Evolutionary conservation across 2,113 vertebrate genomes (phyloP).

Genomic region (Oncorhynchus gorbuscha): DNA sequence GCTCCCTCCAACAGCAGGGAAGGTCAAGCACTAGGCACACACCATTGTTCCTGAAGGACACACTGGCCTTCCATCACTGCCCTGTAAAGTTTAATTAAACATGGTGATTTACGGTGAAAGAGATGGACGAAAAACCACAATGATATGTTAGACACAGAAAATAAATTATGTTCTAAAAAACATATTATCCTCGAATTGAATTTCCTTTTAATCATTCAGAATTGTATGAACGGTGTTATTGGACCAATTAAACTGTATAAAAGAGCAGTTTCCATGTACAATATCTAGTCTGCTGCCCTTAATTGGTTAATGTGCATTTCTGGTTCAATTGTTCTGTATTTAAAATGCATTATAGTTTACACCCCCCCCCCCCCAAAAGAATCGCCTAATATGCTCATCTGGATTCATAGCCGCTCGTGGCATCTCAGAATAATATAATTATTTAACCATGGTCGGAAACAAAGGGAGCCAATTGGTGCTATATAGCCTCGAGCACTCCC

Average conservation of each 20-base stretch:
- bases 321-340: not conserved
- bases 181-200: too few species aligned
- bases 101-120: slow-evolving; percentile 31
- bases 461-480: too few species aligned
- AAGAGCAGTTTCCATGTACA: not conserved
- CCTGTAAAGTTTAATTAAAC: slow-evolving; percentile 38
- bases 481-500: slow-evolving; percentile 12
- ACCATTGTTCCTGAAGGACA: slow-evolving; percentile 13
- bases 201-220: too few species aligned
- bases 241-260: not conserved
- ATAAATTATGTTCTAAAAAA: too few species aligned
- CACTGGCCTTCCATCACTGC: slow-evolving; percentile 10
- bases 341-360: not conserved
- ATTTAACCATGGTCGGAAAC: too few species aligned
- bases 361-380: not conserved
- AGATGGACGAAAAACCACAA: not conserved
- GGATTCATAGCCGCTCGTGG: slow-evolving; percentile 42
- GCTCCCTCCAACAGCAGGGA: not conserved
- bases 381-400: slow-evolving; percentile 49
- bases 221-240: not conserved
- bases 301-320: slow-evolving; percentile 1
- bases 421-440: not conserved
- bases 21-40: not conserved
- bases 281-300: not conserved
- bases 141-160: not conserved